A percentile compares a stretch with the other conserved stretches of the same genome.
Conservation (phyloP, 2,888 invertebrate genomes). For the Psylliodes chrysocephalus region DNA sequence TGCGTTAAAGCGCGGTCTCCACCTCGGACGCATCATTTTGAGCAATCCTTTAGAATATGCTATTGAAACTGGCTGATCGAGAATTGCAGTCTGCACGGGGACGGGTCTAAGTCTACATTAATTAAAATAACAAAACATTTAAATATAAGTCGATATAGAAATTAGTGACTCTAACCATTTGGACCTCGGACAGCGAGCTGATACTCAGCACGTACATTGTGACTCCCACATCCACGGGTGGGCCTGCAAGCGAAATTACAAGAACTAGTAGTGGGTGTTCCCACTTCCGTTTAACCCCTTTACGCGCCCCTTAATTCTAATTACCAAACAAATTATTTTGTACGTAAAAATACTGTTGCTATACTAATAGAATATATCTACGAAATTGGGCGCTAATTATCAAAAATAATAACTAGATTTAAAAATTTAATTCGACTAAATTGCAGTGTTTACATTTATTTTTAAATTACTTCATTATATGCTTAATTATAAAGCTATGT, state of each 20-base stretch:
- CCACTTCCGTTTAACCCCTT: background rate
- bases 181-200: slow-evolving; percentile 97
- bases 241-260: slow-evolving; percentile 79
- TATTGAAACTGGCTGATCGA: slow-evolving; percentile 15
- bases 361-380: too few relatives aligned
- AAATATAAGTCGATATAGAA: slow-evolving; percentile 25
- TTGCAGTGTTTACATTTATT: too few relatives aligned
- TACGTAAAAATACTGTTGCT: too few relatives aligned
- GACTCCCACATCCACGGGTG: slow-evolving; percentile 96
- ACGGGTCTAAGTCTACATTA: slow-evolving; percentile 52
- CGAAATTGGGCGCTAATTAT: too few relatives aligned
- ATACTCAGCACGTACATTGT: slow-evolving; percentile 98
- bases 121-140: slow-evolving; percentile 39
- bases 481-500: too few relatives aligned
- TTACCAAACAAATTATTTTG: too few relatives aligned
- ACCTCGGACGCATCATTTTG: too few relatives aligned
- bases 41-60: too few relatives aligned
- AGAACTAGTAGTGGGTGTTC: slow-evolving; percentile 37
- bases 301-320: background rate
- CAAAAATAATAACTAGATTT: too few relatives aligned
- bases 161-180: slow-evolving; percentile 76
- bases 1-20: too few relatives aligned
- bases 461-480: too few relatives aligned
- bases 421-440: too few relatives aligned
- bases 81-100: slow-evolving; percentile 44